A percentile compares a stretch with the other conserved stretches of the same genome.
phyloP scores from a whole-genome alignment of 2,113 vertebrate species.

The Tapirus terrestris region DNA sequence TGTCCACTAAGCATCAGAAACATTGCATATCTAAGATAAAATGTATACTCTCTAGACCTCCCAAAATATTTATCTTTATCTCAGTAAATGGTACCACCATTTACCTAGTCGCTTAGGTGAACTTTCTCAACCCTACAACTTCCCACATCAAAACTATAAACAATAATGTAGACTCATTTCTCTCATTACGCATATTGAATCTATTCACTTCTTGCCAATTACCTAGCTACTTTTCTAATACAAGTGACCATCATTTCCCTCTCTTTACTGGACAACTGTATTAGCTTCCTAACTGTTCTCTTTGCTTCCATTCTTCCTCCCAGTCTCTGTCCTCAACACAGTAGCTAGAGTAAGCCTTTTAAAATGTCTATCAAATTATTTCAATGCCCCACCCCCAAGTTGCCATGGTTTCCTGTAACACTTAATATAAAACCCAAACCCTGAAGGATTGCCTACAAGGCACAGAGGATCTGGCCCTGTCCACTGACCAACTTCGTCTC shows the following conservation, averaged over 20 bases:
- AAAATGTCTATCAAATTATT: neutral
- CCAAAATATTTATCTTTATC: neutral
- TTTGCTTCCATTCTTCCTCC: neutral
- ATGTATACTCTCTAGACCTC: neutral
- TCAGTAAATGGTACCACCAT: neutral
- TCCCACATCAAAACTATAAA: neutral
- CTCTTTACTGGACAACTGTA: neutral
- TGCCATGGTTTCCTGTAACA: neutral
- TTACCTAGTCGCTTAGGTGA: neutral
- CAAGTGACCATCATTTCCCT: neutral
- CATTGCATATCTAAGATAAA: neutral
- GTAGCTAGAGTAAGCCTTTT: neutral
- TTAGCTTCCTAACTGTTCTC: neutral
- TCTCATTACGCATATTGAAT: neutral
- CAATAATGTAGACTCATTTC: neutral
- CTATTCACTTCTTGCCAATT: neutral
- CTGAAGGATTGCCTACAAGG: rapidly evolving
- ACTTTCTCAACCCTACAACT: neutral
- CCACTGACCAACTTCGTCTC: neutral
- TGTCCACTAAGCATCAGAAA: neutral
- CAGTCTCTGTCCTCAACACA: neutral
- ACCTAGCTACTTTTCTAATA: neutral
- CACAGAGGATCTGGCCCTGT: neutral
- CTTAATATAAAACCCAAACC: neutral
- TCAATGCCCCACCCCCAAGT: neutral